Percentiles rank a stretch among this genome's conserved stretches.
These are phyloP conservation scores for Cichlasoma orientale DNA, from an alignment of 2,797 vertebrate species.

Conservation along the genomic window DNA sequence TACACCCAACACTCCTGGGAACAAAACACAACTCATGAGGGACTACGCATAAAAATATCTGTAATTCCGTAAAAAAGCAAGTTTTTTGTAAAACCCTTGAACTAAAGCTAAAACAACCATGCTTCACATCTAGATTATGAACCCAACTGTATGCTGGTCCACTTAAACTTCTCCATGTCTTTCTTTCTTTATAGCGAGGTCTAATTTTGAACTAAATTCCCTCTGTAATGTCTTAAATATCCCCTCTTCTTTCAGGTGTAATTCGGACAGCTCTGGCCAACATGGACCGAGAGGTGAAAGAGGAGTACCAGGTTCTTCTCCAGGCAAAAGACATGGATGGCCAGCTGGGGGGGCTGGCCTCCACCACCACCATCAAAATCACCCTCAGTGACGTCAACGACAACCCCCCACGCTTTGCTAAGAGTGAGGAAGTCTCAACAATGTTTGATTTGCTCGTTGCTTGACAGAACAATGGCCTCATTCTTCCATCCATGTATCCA, in stretches of 20 bases:
- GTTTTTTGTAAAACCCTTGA: too few species aligned
- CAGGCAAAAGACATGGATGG: constrained; percentile 98
- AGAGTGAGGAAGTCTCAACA: constrained; percentile 78
- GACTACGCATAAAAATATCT: too few species aligned
- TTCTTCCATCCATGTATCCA: neutral
- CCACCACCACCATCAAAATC: constrained; percentile 91
- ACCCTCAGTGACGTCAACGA: constrained; percentile 94
- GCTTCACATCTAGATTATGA: too few species aligned
- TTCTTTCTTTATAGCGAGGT: neutral
- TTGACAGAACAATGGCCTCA: neutral
- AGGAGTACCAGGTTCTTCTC: constrained; percentile 92
- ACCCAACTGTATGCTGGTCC: neutral
- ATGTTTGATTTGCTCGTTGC: neutral
- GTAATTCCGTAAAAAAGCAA: too few species aligned
- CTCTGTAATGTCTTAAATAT: neutral
- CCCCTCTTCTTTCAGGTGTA: constrained; percentile 78
- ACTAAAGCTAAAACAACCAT: too few species aligned
- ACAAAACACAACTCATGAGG: too few species aligned
- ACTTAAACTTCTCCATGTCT: neutral
- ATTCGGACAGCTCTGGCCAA: constrained; percentile 93
- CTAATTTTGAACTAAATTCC: neutral
- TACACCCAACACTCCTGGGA: too few species aligned
- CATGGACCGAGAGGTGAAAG: constrained; percentile 95
- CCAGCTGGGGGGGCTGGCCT: constrained; percentile 92
- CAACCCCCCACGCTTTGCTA: constrained; percentile 94